A percentile compares a stretch with the other conserved stretches of the same genome.
Conservation (phyloP, 2,888 invertebrate species). For the Ichneumoninae sp. region DNA sequence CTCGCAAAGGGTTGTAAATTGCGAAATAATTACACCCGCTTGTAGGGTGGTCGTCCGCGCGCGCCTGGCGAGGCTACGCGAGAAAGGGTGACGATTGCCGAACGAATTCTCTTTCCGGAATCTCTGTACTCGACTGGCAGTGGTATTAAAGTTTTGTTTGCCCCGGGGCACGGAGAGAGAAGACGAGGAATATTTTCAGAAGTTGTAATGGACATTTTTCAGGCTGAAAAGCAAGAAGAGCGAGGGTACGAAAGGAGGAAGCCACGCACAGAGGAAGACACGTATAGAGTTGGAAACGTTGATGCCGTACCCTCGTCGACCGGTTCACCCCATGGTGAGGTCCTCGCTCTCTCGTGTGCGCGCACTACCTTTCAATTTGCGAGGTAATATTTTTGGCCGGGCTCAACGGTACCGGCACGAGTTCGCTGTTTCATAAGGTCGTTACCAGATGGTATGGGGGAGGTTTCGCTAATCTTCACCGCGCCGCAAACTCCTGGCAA, state of each 20-base stretch:
- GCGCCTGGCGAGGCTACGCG: slow-evolving; percentile 49
- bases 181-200: slow-evolving; percentile 64
- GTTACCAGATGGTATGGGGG: slow-evolving; percentile 72
- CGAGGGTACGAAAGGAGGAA: slow-evolving; percentile 14
- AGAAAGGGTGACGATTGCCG: slow-evolving; percentile 65
- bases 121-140: slow-evolving; percentile 68
- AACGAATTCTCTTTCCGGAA: slow-evolving; percentile 51
- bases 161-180: slow-evolving; percentile 66
- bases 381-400: slow-evolving; percentile 77
- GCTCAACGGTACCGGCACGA: slow-evolving; percentile 66
- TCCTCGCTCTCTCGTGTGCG: slow-evolving; percentile 41
- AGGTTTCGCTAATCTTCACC: slow-evolving; percentile 78
- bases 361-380: slow-evolving; percentile 78
- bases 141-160: slow-evolving; percentile 72
- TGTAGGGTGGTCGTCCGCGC: slow-evolving; percentile 36
- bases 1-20: slow-evolving; percentile 79
- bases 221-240: slow-evolving; percentile 31
- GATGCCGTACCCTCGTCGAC: neutral
- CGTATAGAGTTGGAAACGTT: slow-evolving; percentile 17
- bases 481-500: slow-evolving; percentile 76
- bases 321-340: slow-evolving; percentile 48
- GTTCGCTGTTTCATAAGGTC: slow-evolving; percentile 79
- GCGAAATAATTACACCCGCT: slow-evolving; percentile 79
- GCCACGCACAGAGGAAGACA: too few species aligned
- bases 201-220: slow-evolving; percentile 65